Evolutionary conservation across 2,113 vertebrate genomes (phyloP).

Genomic region (Tapirus terrestris): DNA sequence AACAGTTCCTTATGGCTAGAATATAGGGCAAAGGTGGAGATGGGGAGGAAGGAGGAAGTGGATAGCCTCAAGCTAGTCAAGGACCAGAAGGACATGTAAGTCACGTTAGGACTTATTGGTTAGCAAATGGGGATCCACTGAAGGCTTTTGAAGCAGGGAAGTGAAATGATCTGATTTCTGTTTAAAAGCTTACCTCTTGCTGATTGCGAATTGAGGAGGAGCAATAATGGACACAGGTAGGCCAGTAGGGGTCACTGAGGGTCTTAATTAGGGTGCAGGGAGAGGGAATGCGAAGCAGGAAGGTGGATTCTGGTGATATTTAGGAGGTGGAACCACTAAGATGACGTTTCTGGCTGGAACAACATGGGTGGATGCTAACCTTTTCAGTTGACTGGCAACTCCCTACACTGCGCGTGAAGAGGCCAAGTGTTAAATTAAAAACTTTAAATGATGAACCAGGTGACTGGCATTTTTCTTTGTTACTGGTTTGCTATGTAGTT

Average conservation of each 20-base stretch:
- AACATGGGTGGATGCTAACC: background rate
- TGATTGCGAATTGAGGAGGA: background rate
- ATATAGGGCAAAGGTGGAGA: background rate
- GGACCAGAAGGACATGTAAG: background rate
- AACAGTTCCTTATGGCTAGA: background rate
- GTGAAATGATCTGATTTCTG: background rate
- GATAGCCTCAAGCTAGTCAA: background rate
- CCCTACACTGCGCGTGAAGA: background rate
- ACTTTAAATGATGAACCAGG: background rate
- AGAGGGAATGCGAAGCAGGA: background rate
- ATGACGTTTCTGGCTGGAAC: background rate
- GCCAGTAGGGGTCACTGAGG: background rate
- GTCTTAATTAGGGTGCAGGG: background rate
- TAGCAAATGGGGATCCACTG: background rate
- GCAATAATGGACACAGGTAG: background rate
- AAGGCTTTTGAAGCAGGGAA: background rate
- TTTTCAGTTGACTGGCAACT: background rate
- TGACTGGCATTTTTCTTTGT: background rate
- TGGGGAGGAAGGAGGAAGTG: background rate
- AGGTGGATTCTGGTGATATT: background rate
- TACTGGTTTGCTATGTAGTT: background rate
- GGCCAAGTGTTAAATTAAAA: background rate
- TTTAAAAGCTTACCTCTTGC: background rate
- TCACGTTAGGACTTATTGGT: background rate
- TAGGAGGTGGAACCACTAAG: background rate